Percentiles rank a stretch among this genome's conserved stretches.
These are phyloP conservation scores for Daboia siamensis DNA, from an alignment of 2,113 vertebrate genomes.

Conservation along the genomic window DNA sequence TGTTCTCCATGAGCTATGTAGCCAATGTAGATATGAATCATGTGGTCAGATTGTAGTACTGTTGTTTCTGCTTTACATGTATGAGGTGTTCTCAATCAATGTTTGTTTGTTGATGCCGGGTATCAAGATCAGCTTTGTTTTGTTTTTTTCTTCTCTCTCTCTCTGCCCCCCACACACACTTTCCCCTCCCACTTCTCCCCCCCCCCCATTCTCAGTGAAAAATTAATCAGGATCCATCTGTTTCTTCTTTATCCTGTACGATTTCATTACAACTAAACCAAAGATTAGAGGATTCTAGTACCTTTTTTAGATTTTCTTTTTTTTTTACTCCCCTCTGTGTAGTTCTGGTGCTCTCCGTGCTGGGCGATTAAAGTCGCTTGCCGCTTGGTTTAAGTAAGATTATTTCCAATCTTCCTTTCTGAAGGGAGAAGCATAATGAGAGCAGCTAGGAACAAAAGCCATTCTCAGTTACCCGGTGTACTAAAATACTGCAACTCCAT, in stretches of 20 bases:
- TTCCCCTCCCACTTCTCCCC: not conserved
- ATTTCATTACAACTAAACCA: constrained; percentile 77
- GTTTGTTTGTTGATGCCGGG: constrained; percentile 67
- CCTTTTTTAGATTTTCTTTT: constrained; percentile 36
- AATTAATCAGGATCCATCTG: constrained; percentile 82
- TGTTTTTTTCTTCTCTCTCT: not conserved
- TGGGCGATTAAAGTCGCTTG: constrained; percentile 75
- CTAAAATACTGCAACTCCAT: constrained; percentile 52
- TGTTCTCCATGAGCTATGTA: constrained; percentile 53
- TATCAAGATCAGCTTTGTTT: constrained; percentile 58
- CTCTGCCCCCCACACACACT: too few relatives aligned
- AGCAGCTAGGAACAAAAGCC: constrained; percentile 55
- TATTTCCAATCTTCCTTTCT: constrained; percentile 71
- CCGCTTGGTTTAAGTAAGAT: constrained; percentile 64
- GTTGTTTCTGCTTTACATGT: constrained; percentile 54
- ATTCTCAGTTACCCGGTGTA: constrained; percentile 52
- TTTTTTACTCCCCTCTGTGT: constrained; percentile 10
- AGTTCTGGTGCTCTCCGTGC: constrained; percentile 64
- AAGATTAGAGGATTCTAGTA: constrained; percentile 75
- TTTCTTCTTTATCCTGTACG: constrained; percentile 71
- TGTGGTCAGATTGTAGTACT: constrained; percentile 51
- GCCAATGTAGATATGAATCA: constrained; percentile 57
- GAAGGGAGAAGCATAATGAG: constrained; percentile 66
- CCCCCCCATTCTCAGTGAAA: constrained; percentile 50
- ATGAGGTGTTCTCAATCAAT: constrained; percentile 60